Conservation (phyloP, 1,140 invertebrate species). For the Dinoponera quadriceps region DNA sequence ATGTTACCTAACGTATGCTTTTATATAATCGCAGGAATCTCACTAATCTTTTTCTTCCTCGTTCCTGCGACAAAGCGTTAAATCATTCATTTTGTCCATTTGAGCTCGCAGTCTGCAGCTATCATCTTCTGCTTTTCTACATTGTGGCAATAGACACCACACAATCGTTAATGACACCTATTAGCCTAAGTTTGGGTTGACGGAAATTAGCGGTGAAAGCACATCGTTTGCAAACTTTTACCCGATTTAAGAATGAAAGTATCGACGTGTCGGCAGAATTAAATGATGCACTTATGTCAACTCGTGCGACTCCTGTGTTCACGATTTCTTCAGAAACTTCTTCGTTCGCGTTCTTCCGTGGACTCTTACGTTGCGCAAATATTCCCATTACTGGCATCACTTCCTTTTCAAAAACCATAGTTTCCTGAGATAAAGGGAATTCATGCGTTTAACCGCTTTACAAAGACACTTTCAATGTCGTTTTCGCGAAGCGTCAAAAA, state of each 20-base stretch:
- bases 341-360: not conserved
- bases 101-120: slow-evolving; percentile 27
- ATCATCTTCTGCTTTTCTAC: slow-evolving; percentile 74
- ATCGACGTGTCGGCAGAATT: not conserved
- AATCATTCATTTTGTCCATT: slow-evolving; percentile 67
- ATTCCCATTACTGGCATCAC: not conserved
- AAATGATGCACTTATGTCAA: not conserved
- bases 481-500: no score
- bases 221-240: slow-evolving; percentile 65
- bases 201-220: slow-evolving; percentile 81
- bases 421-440: no score
- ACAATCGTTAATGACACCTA: slow-evolving; percentile 68
- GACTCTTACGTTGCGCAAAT: not conserved
- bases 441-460: not conserved
- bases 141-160: slow-evolving; percentile 67
- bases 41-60: no score
- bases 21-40: slow-evolving; percentile 57
- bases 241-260: slow-evolving; percentile 41
- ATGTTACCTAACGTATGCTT: slow-evolving; percentile 15
- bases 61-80: slow-evolving; percentile 61
- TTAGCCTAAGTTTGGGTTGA: slow-evolving; percentile 63
- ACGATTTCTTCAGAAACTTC: not conserved
- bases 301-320: not conserved
- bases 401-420: no score
- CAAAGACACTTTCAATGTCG: no score